Conservation (phyloP, 1,140 invertebrate genomes). For the Meloidogyne floridensis region DNA sequence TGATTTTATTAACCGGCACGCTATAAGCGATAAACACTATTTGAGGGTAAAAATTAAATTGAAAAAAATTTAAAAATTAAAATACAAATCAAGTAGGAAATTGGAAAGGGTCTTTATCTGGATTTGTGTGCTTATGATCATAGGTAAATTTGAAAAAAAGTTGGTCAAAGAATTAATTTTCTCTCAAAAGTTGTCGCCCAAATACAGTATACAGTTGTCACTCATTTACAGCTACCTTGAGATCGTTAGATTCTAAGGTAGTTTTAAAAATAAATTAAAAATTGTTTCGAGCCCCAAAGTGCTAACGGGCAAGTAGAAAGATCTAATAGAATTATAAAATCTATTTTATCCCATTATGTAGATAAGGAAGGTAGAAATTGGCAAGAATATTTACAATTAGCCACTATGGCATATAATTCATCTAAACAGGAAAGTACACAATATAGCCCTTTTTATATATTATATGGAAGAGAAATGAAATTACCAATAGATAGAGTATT, state of each 20-base stretch:
- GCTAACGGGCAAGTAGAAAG: background rate
- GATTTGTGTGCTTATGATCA: conserved; percentile 62
- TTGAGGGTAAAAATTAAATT: conserved; percentile 48
- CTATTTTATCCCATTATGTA: background rate
- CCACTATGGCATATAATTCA: background rate
- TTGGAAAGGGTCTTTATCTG: conserved; percentile 64
- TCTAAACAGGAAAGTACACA: background rate
- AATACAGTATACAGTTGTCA: conserved; percentile 56
- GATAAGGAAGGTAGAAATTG: background rate
- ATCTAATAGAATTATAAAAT: background rate
- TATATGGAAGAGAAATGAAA: conserved; percentile 1
- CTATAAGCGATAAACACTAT: conserved; percentile 59
- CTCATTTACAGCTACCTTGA: conserved; percentile 56
- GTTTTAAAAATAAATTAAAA: background rate
- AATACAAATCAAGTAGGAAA: conserved; percentile 51
- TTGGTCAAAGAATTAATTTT: background rate
- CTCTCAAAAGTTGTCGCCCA: conserved; percentile 52
- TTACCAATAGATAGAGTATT: background rate
- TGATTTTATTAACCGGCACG: conserved; percentile 64
- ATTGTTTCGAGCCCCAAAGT: background rate
- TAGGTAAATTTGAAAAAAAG: background rate
- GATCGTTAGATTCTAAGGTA: conserved; percentile 39
- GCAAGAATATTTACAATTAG: background rate
- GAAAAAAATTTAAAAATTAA: conserved; percentile 14
- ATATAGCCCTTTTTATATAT: background rate